Conservation (phyloP, 2,113 vertebrate genomes). For the Pontoporia blainvillei region DNA sequence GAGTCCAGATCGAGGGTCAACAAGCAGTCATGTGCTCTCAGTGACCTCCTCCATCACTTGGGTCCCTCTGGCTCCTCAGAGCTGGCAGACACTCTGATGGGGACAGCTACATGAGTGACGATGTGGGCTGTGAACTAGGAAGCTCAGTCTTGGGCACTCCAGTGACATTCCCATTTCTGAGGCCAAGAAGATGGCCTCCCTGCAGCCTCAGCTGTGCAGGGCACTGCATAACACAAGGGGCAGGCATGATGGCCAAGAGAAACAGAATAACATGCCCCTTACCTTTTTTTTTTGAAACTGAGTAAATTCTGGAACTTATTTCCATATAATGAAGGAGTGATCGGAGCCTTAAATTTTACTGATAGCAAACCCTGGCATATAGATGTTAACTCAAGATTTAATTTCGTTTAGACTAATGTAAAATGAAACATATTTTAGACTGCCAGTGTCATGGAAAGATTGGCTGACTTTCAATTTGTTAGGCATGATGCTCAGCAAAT, state of each 20-base stretch:
- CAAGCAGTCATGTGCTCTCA: not conserved
- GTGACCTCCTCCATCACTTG: not conserved
- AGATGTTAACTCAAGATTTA: not conserved
- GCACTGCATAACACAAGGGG: not conserved
- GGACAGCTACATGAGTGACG: not conserved
- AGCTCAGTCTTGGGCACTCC: not conserved
- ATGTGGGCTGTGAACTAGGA: not conserved
- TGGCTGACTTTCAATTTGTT: not conserved
- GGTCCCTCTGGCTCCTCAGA: not conserved
- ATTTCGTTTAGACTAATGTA: slow-evolving; percentile 16
- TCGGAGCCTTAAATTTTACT: not conserved
- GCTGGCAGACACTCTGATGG: not conserved
- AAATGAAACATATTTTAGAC: not conserved
- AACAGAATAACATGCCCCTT: not conserved
- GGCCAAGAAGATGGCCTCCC: not conserved
- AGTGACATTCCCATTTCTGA: not conserved
- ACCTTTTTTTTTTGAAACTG: not conserved
- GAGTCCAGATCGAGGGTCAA: not conserved
- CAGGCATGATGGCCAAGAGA: not conserved
- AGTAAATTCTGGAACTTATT: not conserved
- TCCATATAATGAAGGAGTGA: not conserved
- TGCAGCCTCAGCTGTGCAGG: not conserved
- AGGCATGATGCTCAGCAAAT: not conserved
- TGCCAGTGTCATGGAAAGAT: not conserved
- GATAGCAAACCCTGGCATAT: not conserved